These are phyloP conservation scores for Apodemia mormo DNA, from an alignment of 2,888 invertebrate genomes.

Conservation along the genomic window DNA sequence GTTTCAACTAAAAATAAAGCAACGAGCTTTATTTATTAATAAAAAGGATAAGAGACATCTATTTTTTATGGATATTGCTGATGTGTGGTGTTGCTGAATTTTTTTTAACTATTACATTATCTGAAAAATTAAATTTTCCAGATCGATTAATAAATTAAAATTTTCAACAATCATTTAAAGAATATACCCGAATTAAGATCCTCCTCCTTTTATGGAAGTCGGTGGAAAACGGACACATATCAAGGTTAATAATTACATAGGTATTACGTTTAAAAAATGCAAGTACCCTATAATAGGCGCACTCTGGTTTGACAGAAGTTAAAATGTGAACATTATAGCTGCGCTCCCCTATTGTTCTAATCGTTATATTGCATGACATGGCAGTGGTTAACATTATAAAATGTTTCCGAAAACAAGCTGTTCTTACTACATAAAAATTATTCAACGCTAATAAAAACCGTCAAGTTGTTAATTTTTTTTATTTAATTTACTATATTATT, in stretches of 20 bases:
- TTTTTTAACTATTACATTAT: too few relatives aligned
- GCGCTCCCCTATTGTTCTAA: slow-evolving; percentile 44
- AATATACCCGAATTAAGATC: too few relatives aligned
- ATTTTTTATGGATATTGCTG: too few relatives aligned
- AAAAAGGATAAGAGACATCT: too few relatives aligned
- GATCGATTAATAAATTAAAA: too few relatives aligned
- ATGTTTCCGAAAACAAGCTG: slow-evolving; percentile 71
- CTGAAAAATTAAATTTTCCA: too few relatives aligned
- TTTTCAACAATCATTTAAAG: too few relatives aligned
- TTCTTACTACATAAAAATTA: slow-evolving; percentile 53
- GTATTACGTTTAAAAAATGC: slow-evolving; percentile 14
- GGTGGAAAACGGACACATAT: too few relatives aligned
- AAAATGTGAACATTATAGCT: slow-evolving; percentile 23
- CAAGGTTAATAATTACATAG: not conserved
- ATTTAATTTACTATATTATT: slow-evolving; percentile 11
- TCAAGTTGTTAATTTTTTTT: slow-evolving; percentile 13
- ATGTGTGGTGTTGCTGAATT: too few relatives aligned
- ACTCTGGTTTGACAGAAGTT: slow-evolving; percentile 23
- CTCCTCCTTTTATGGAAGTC: too few relatives aligned
- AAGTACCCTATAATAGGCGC: not conserved
- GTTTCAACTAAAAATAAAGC: too few relatives aligned
- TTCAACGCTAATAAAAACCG: slow-evolving; percentile 41
- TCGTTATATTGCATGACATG: slow-evolving; percentile 63
- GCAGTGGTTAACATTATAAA: slow-evolving; percentile 50
- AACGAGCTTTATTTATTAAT: too few relatives aligned